These are phyloP conservation scores for Dicentrarchus labrax DNA, from an alignment of 2,113 vertebrate species.

Conservation along the genomic window DNA sequence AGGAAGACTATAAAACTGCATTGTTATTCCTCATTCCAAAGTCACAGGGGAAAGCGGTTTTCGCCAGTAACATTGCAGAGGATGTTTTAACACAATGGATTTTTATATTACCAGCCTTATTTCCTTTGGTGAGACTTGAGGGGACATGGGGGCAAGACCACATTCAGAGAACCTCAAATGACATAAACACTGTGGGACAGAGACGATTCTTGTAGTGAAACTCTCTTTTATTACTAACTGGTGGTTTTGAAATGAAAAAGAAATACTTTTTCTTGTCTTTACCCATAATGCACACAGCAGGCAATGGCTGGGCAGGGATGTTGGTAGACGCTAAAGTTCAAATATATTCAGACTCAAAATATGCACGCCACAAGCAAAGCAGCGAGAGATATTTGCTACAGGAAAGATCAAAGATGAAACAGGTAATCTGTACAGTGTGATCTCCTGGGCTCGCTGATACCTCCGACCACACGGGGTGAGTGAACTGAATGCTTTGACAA, in stretches of 20 bases:
- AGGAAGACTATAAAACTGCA: slow-evolving; percentile 71
- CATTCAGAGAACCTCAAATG: slow-evolving; percentile 36
- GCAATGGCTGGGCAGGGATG: slow-evolving; percentile 21
- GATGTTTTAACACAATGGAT: slow-evolving; percentile 69
- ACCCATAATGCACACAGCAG: slow-evolving; percentile 48
- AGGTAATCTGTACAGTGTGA: slow-evolving; percentile 72
- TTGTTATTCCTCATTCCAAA: slow-evolving; percentile 60
- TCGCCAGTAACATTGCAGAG: slow-evolving; percentile 45
- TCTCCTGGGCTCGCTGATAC: slow-evolving; percentile 67
- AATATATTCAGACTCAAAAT: slow-evolving; percentile 64
- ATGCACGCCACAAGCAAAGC: slow-evolving; percentile 61
- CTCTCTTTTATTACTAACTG: slow-evolving; percentile 16
- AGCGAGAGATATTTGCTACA: slow-evolving; percentile 61
- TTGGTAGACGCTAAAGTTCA: slow-evolving; percentile 30
- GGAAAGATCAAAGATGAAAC: slow-evolving; percentile 66
- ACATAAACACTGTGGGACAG: slow-evolving; percentile 32
- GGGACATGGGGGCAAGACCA: slow-evolving; percentile 21
- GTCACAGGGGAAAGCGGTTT: slow-evolving; percentile 64
- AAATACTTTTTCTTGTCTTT: slow-evolving; percentile 25
- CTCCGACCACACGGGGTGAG: slow-evolving; percentile 62
- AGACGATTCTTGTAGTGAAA: slow-evolving; percentile 17
- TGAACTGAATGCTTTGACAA: slow-evolving; percentile 75
- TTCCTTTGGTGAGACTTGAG: slow-evolving; percentile 56
- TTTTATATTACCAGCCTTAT: slow-evolving; percentile 45
- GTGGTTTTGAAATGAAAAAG: slow-evolving; percentile 49